These are phyloP conservation scores for Anhinga rufa DNA, from an alignment of 2,113 vertebrate species.

Conservation along the genomic window DNA sequence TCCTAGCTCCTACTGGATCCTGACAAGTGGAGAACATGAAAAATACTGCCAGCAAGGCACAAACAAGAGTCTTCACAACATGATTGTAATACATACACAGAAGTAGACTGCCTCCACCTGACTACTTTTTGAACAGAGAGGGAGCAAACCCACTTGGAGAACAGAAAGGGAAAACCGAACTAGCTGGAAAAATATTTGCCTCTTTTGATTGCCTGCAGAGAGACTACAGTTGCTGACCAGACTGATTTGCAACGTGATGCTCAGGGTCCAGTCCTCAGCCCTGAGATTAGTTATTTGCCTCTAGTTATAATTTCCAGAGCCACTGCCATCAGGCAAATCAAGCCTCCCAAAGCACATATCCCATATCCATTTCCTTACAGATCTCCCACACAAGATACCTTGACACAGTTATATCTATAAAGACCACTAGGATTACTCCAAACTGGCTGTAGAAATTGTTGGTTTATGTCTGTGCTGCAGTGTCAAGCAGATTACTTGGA, in stretches of 20 bases:
- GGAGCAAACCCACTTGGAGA: background rate
- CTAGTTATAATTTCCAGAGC: background rate
- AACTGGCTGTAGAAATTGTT: background rate
- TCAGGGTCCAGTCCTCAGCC: background rate
- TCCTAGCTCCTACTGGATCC: background rate
- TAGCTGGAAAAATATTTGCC: background rate
- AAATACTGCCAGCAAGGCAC: background rate
- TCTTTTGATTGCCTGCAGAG: background rate
- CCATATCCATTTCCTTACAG: background rate
- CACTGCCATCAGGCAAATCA: background rate
- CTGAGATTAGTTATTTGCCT: background rate
- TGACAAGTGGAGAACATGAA: background rate
- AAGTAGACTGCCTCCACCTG: background rate
- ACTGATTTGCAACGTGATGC: rapidly evolving
- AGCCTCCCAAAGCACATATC: background rate
- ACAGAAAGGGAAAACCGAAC: background rate
- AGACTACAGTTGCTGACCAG: background rate
- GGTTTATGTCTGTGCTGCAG: background rate
- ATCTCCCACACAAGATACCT: background rate
- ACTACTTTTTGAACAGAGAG: background rate
- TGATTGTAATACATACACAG: background rate
- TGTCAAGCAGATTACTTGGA: background rate
- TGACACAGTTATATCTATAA: background rate
- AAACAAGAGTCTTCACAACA: background rate
- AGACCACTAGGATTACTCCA: background rate